Evolutionary conservation across 2,113 vertebrate species (phyloP).

Genomic region (Mustela nigripes): DNA sequence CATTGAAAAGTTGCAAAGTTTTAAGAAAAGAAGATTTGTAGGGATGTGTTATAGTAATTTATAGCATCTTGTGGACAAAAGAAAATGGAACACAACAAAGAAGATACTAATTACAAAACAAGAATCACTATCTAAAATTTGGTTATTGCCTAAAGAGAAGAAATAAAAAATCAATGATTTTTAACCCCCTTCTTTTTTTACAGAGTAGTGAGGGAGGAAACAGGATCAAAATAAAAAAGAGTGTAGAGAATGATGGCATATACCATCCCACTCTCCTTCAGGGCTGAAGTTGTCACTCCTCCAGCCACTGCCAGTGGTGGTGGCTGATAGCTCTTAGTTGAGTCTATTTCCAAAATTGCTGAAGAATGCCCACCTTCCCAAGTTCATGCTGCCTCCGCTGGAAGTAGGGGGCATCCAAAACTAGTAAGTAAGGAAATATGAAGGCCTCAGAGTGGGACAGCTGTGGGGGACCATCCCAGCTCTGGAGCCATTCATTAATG

Average conservation of each 20-base stretch:
- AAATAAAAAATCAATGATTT: background rate
- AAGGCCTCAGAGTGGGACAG: background rate
- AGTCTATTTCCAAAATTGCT: background rate
- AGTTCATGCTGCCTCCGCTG: background rate
- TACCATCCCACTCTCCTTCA: background rate
- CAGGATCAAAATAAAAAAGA: background rate
- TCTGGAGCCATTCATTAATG: background rate
- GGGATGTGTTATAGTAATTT: background rate
- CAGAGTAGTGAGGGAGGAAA: background rate
- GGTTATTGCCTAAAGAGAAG: background rate
- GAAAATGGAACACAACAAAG: background rate
- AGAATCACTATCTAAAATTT: background rate
- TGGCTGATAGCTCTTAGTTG: background rate
- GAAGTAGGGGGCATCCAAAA: background rate
- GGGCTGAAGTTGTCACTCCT: background rate
- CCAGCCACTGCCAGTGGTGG: background rate
- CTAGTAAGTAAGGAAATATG: background rate
- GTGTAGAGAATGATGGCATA: background rate
- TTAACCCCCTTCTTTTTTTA: background rate
- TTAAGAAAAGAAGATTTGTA: background rate
- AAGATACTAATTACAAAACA: background rate
- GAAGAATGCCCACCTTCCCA: background rate
- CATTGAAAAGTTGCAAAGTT: background rate
- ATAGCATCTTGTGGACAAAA: background rate
- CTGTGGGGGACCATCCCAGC: accelerated